Percentiles rank a stretch among this genome's conserved stretches.
phyloP scores from a whole-genome alignment of 2,888 invertebrate species.

The Epinotia demarniana region DNA sequence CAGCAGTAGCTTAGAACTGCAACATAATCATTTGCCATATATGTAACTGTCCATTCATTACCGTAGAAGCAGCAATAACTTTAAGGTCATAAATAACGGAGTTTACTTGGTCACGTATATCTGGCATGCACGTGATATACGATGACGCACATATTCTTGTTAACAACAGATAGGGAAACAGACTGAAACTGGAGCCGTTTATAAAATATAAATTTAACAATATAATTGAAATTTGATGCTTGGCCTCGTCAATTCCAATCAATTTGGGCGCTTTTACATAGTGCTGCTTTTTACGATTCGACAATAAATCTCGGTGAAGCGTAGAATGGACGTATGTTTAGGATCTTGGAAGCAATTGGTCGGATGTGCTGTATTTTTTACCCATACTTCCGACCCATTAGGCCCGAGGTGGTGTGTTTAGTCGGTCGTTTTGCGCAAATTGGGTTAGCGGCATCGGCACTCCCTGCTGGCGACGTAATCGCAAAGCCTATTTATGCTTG shows the following conservation, averaged over 20 bases:
- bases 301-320: constrained; percentile 71
- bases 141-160: constrained; percentile 3
- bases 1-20: not conserved
- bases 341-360: constrained; percentile 18
- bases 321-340: constrained; percentile 69
- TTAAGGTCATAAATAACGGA: constrained; percentile 11
- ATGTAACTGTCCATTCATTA: not conserved
- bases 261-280: constrained; percentile 63
- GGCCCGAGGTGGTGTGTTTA: constrained; percentile 49
- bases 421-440: constrained; percentile 75
- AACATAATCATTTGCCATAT: not conserved
- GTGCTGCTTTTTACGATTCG: constrained; percentile 70
- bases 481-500: constrained; percentile 72
- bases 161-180: constrained; percentile 18
- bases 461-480: constrained; percentile 70
- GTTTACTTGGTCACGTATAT: constrained; percentile 7
- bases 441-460: constrained; percentile 75
- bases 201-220: constrained; percentile 15
- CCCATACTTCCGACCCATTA: constrained; percentile 11
- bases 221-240: constrained; percentile 36
- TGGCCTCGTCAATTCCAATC: constrained; percentile 56
- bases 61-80: not conserved
- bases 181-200: constrained; percentile 56
- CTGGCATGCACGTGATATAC: not conserved
- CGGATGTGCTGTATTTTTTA: constrained; percentile 19